Evolutionary conservation across 2,888 invertebrate species (phyloP).

Genomic region (Tetrapedia diversipes): DNA sequence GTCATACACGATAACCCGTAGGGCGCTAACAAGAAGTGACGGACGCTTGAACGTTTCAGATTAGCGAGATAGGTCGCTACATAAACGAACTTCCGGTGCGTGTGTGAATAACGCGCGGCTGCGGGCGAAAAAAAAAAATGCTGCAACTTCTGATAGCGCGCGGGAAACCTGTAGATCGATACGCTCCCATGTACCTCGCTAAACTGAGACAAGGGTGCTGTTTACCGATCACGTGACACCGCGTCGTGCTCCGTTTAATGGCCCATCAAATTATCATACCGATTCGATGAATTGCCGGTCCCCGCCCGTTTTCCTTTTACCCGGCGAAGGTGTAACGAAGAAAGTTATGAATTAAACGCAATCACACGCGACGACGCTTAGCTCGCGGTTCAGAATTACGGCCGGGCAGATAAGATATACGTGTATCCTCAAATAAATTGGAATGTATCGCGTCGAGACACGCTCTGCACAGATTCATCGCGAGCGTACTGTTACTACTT

Average conservation of each 20-base stretch:
- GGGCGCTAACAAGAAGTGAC: slow-evolving; percentile 77
- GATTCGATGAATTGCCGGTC: background rate
- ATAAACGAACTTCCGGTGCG: slow-evolving; percentile 66
- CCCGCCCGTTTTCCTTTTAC: background rate
- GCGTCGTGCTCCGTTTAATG: slow-evolving; percentile 6
- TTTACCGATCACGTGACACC: slow-evolving; percentile 11
- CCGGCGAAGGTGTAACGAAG: background rate
- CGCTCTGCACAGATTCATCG: slow-evolving; percentile 31
- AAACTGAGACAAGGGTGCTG: background rate
- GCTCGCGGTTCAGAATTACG: slow-evolving; percentile 3
- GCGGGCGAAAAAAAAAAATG: slow-evolving; percentile 29
- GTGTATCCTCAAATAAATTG: slow-evolving; percentile 53
- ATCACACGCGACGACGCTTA: background rate
- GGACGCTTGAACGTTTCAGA: slow-evolving; percentile 76
- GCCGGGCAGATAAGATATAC: slow-evolving; percentile 41
- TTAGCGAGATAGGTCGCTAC: slow-evolving; percentile 72
- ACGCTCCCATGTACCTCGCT: slow-evolving; percentile 15
- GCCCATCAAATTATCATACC: slow-evolving; percentile 8
- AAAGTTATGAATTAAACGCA: slow-evolving; percentile 5
- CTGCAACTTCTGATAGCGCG: slow-evolving; percentile 5
- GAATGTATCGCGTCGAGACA: slow-evolving; percentile 10
- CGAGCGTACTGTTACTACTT: slow-evolving; percentile 15
- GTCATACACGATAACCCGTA: slow-evolving; percentile 69
- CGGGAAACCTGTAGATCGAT: slow-evolving; percentile 29
- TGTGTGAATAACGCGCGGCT: slow-evolving; percentile 47